Evolutionary conservation across 2,113 vertebrate genomes (phyloP).

Genomic region (Anas platyrhynchos): DNA sequence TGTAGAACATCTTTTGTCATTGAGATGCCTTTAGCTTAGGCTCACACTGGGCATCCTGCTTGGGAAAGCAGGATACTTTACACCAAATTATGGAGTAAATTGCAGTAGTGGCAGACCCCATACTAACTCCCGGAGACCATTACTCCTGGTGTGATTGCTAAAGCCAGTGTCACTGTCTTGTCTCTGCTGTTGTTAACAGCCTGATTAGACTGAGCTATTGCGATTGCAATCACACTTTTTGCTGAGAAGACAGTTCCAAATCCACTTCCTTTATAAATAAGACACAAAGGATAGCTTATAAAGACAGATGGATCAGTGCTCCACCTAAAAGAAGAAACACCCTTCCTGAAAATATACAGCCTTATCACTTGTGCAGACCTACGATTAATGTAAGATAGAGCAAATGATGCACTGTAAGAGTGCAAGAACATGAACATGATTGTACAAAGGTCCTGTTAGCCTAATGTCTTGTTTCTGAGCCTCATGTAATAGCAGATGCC

Average conservation of each 20-base stretch:
- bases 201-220: neutral
- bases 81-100: neutral
- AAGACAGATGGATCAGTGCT: neutral
- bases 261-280: neutral
- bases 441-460: neutral
- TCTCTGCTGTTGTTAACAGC: neutral
- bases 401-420: neutral
- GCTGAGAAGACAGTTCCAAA: neutral
- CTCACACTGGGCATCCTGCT: accelerated
- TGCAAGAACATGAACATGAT: neutral
- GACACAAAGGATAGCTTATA: neutral
- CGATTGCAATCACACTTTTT: neutral
- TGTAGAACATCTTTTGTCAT: neutral
- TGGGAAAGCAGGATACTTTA: neutral
- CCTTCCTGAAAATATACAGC: neutral
- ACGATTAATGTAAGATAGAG: neutral
- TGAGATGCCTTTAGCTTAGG: neutral
- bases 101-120: neutral
- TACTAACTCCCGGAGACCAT: neutral
- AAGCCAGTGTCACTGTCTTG: neutral
- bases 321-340: slow-evolving; percentile 11
- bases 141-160: neutral
- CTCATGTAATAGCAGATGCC: neutral
- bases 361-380: neutral
- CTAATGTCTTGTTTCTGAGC: neutral